Base-by-base conservation (phyloP, 1,140 invertebrate genomes). In the Coenobita brevimanus region DNA sequence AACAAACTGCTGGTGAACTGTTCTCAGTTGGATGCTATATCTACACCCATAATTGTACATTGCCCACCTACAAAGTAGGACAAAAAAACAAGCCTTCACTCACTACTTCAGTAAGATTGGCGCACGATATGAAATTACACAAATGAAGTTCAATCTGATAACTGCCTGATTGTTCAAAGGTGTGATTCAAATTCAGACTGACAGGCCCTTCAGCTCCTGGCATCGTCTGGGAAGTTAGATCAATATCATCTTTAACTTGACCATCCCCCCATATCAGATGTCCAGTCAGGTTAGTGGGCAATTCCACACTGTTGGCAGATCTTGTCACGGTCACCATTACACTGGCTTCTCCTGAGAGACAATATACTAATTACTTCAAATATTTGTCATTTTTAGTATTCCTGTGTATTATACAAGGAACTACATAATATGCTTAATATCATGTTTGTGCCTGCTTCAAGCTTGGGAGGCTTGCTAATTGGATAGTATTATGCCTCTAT, bases 221-320 rank as follows among this genome's bases (percentile, higher is more conserved):
- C 0, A 36, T 36, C 10, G 82, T 85, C 21, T 78, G 50, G 15
- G 36, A 33, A 15, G 60, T 85, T 43, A 85, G 54, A 54, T 78
- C 33, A 21, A 76, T 13, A 4, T 38, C 21, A 3, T 36, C 62
- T 36, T 50, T 27, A 21, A 54, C 57, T 27, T 41, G 10, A 50
- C 54, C 60, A 33, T 85, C 82, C 2, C 82, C 82, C 82, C 82
- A 85, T 30, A 2, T 62, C 21, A 85, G 13, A 4, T 27, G 21
- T 4, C 73, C 71, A 21, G 13, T 85, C 54, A 78, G 46, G 36
- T 64, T 54, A 1, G 71, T 76, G 2, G 82, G 82, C 46, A 85
- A 27, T 15, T 85, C 82, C 15, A 36, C 79, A 30, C 17, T 2
- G 38, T 30, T 17, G 15, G 38, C 1, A 24, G 46, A 50, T 50